Evolutionary conservation across 2,797 vertebrate species (phyloP).

Genomic region (Danio aesculapii): DNA sequence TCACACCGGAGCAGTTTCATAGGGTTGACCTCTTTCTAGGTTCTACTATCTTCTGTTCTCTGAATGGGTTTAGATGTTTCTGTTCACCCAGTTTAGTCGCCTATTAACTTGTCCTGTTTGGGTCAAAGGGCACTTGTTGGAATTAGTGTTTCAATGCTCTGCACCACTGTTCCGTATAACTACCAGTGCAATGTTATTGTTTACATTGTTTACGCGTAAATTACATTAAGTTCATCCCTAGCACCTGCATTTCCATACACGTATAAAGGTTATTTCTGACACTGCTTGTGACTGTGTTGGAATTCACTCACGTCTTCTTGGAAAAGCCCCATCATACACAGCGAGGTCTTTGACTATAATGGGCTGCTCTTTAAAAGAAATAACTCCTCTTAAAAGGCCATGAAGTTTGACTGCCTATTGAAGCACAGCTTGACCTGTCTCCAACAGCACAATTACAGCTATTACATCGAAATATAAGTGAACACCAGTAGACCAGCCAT

Average conservation of each 20-base stretch:
- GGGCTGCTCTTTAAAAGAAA: conserved; percentile 39
- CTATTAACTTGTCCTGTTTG: neutral
- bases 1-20: conserved; percentile 2
- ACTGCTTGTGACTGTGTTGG: neutral
- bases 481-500: conserved; percentile 34
- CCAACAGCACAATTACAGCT: conserved; percentile 49
- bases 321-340: conserved; percentile 17
- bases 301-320: neutral
- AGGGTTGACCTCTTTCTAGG: conserved; percentile 29
- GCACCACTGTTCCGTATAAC: neutral
- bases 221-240: neutral
- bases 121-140: conserved; percentile 31
- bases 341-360: conserved; percentile 14
- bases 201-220: too few relatives aligned
- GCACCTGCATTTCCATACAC: neutral
- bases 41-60: conserved; percentile 26
- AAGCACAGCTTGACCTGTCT: conserved; percentile 51
- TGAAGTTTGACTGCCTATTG: conserved; percentile 50
- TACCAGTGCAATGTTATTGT: neutral
- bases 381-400: conserved; percentile 47
- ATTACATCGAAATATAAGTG: conserved; percentile 45
- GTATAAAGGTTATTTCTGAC: neutral
- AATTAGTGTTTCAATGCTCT: neutral
- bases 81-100: neutral
- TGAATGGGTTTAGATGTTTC: conserved; percentile 9